phyloP scores from a whole-genome alignment of 2,113 vertebrate species.

The Neolamprologus variostigma region DNA sequence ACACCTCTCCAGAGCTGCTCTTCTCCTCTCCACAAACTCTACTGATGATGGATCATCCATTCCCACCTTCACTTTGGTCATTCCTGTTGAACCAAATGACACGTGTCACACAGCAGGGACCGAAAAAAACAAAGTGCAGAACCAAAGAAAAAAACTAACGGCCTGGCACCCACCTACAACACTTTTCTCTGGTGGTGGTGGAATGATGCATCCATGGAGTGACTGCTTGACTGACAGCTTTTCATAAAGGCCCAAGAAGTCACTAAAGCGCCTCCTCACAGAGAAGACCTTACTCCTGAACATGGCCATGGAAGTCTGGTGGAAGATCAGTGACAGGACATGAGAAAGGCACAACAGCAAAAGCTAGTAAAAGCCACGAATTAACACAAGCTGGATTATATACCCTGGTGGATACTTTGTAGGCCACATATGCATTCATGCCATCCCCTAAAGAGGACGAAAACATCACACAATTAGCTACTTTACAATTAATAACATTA shows the following conservation, averaged over 20 bases:
- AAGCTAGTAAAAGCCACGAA: background rate
- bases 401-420: slow-evolving; percentile 94
- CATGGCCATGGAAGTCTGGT: slow-evolving; percentile 87
- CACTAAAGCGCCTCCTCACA: slow-evolving; percentile 91
- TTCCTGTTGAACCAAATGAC: slow-evolving; percentile 69
- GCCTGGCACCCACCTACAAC: slow-evolving; percentile 77
- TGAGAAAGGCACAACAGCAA: background rate
- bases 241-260: slow-evolving; percentile 94
- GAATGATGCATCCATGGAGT: slow-evolving; percentile 87
- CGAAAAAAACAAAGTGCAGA: fast-evolving
- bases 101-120: background rate
- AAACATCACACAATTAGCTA: background rate
- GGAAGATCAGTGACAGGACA: background rate
- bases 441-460: slow-evolving; percentile 79
- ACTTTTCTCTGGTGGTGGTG: slow-evolving; percentile 91
- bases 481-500: background rate
- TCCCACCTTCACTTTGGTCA: slow-evolving; percentile 98
- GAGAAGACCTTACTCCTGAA: slow-evolving; percentile 86
- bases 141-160: background rate
- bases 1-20: slow-evolving; percentile 91
- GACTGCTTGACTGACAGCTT: slow-evolving; percentile 88
- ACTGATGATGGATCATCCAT: slow-evolving; percentile 94
- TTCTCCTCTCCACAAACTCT: slow-evolving; percentile 91
- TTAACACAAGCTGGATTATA: background rate
- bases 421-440: slow-evolving; percentile 94